These are phyloP conservation scores for Champsocephalus gunnari DNA, from an alignment of 2,797 vertebrate genomes.

Conservation along the genomic window DNA sequence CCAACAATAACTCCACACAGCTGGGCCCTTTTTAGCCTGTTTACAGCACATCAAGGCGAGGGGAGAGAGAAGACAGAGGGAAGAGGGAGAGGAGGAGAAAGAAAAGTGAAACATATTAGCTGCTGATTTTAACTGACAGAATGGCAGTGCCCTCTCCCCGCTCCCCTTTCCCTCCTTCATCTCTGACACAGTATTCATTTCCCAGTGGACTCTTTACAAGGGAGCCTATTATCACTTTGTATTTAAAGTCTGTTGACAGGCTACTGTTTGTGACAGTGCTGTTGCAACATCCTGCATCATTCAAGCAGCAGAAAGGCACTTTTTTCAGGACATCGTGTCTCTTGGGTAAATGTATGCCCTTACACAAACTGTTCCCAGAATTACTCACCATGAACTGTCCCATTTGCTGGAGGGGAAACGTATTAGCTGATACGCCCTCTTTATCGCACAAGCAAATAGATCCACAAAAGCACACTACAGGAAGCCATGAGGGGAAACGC, in stretches of 20 bases:
- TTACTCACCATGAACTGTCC: slow-evolving; percentile 64
- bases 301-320: slow-evolving; percentile 53
- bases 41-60: slow-evolving; percentile 90
- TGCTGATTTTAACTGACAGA: slow-evolving; percentile 85
- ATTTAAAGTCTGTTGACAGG: slow-evolving; percentile 36
- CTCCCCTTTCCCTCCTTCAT: slow-evolving; percentile 39
- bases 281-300: slow-evolving; percentile 50
- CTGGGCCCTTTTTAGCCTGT: slow-evolving; percentile 91
- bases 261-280: slow-evolving; percentile 62
- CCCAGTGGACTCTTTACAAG: slow-evolving; percentile 50
- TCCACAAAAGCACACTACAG: slow-evolving; percentile 74
- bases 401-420: slow-evolving; percentile 68
- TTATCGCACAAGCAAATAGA: slow-evolving; percentile 74
- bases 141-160: slow-evolving; percentile 63
- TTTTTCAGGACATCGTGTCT: slow-evolving; percentile 46
- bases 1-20: slow-evolving; percentile 92
- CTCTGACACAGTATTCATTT: slow-evolving; percentile 49
- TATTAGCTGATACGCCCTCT: slow-evolving; percentile 72
- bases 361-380: slow-evolving; percentile 46
- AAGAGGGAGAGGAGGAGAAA: slow-evolving; percentile 76
- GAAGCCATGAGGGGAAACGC: slow-evolving; percentile 71
- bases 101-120: slow-evolving; percentile 88
- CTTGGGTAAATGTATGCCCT: slow-evolving; percentile 43
- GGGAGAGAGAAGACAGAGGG: slow-evolving; percentile 73
- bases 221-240: slow-evolving; percentile 49